These are phyloP conservation scores for Dicaeum eximium DNA, from an alignment of 2,113 vertebrate species.

Conservation along the genomic window DNA sequence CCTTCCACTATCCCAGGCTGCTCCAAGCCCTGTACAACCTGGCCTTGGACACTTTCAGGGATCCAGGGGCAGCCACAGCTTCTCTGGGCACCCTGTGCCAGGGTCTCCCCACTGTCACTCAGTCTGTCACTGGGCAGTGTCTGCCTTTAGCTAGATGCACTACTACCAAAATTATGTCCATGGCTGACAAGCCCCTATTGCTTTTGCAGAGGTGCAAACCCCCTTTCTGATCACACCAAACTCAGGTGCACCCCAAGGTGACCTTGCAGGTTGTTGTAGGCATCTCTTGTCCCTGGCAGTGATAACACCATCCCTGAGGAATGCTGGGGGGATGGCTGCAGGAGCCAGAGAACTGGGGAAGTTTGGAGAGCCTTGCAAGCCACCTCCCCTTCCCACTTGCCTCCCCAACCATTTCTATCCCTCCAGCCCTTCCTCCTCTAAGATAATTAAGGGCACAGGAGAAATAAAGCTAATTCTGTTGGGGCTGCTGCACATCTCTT, in stretches of 20 bases:
- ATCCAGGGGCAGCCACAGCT: not conserved
- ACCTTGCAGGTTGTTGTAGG: not conserved
- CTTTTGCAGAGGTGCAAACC: not conserved
- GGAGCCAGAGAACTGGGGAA: not conserved
- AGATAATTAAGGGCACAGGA: constrained; percentile 17
- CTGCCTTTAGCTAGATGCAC: not conserved
- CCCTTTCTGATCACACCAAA: not conserved
- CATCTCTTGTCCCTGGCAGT: not conserved
- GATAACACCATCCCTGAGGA: not conserved
- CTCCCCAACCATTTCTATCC: not conserved
- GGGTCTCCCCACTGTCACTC: not conserved
- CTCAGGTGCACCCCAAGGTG: not conserved
- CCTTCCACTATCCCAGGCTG: rapidly evolving
- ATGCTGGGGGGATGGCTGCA: not conserved
- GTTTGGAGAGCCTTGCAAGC: not conserved
- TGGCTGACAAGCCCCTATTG: not conserved
- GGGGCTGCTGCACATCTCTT: not conserved
- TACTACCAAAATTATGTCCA: not conserved
- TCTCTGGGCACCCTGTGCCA: not conserved
- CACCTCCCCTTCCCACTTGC: not conserved
- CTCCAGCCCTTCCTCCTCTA: not conserved
- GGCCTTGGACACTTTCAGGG: not conserved
- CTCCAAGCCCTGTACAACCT: rapidly evolving
- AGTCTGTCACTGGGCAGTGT: not conserved
- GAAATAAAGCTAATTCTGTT: constrained; percentile 31